Percentiles rank a stretch among this genome's conserved stretches.
Conservation (phyloP, 2,113 vertebrate genomes). For the Arvicanthis niloticus region DNA sequence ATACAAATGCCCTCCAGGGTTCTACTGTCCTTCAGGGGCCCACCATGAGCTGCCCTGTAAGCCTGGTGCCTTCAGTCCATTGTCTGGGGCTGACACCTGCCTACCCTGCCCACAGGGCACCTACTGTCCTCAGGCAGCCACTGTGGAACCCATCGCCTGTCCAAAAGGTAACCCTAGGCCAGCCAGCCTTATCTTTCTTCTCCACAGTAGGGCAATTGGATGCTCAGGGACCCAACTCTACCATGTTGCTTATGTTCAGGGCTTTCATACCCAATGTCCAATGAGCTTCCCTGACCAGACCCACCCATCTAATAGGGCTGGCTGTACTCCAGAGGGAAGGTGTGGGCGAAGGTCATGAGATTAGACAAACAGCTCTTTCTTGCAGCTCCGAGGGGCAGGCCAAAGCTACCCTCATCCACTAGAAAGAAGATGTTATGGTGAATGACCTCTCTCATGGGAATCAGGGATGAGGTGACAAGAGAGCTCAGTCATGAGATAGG, state of each 20-base stretch:
- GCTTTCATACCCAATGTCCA: background rate
- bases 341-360: fast-evolving
- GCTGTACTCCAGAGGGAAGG: background rate
- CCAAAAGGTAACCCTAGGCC: slow-evolving; percentile 87
- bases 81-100: slow-evolving; percentile 88
- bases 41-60: slow-evolving; percentile 90
- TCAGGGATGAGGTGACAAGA: background rate
- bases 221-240: background rate
- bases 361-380: background rate
- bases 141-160: slow-evolving; percentile 88
- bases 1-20: slow-evolving; percentile 92
- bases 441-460: background rate
- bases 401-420: background rate
- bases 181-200: background rate
- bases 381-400: fast-evolving
- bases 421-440: background rate
- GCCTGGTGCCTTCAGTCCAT: slow-evolving; percentile 91
- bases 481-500: background rate
- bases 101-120: slow-evolving; percentile 90
- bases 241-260: background rate
- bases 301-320: background rate
- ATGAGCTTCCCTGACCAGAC: background rate
- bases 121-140: slow-evolving; percentile 86
- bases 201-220: background rate
- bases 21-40: slow-evolving; percentile 91